A percentile compares a stretch with the other conserved stretches of the same genome.
These are phyloP conservation scores for Melanotaenia pygmaea DNA, from an alignment of 2,797 vertebrate species.

Conservation along the genomic window DNA sequence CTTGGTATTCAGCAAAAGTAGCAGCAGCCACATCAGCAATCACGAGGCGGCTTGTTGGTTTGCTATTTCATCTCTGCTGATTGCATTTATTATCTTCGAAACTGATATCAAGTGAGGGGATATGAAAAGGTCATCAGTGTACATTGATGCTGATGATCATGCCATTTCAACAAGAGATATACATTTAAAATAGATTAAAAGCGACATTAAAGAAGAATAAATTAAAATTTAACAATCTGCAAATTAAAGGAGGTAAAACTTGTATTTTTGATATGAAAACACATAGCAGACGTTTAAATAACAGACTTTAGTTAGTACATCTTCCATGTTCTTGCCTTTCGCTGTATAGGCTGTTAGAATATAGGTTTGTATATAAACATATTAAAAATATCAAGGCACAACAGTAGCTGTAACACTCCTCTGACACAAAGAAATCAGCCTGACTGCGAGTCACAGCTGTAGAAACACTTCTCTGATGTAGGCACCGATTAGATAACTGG, in stretches of 20 bases:
- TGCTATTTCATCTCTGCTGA: constrained; percentile 63
- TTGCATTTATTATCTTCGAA: constrained; percentile 63
- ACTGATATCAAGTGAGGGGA: constrained; percentile 50
- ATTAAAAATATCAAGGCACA: constrained; percentile 93
- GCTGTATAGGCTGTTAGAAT: constrained; percentile 41
- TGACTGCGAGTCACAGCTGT: constrained; percentile 67
- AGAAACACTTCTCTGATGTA: constrained; percentile 87
- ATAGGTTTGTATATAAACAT: constrained; percentile 60
- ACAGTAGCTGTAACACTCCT: constrained; percentile 79
- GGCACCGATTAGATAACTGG: constrained; percentile 86
- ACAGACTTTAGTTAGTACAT: constrained; percentile 51
- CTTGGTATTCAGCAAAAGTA: constrained; percentile 65
- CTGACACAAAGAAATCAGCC: constrained; percentile 54
- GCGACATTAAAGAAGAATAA: constrained; percentile 39
- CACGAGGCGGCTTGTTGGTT: constrained; percentile 60
- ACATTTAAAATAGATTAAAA: constrained; percentile 28
- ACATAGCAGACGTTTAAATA: constrained; percentile 36
- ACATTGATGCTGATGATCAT: constrained; percentile 50
- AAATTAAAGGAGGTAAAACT: constrained; percentile 63
- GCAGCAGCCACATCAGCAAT: constrained; percentile 61
- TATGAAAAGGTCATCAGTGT: constrained; percentile 51
- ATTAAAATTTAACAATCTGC: constrained; percentile 42
- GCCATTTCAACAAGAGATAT: constrained; percentile 37
- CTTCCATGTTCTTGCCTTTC: constrained; percentile 35
- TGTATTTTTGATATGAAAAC: constrained; percentile 47